phyloP scores from a whole-genome alignment of 2,888 invertebrate genomes.

The Drosophila planitibia region DNA sequence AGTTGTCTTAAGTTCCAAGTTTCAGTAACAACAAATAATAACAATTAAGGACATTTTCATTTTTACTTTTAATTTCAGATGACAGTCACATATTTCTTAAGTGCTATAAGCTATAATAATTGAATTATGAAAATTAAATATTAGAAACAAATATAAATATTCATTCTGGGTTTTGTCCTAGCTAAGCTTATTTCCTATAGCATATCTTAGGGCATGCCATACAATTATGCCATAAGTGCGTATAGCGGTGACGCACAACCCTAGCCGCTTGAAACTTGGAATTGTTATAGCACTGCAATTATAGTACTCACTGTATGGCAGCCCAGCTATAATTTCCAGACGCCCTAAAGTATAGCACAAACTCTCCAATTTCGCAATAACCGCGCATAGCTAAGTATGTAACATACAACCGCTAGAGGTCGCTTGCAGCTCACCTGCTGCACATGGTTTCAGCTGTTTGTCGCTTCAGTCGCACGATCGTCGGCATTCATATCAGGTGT shows the following conservation, averaged over 20 bases:
- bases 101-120: no score
- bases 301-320: not conserved
- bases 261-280: conserved; percentile 23
- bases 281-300: not conserved
- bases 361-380: conserved; percentile 25
- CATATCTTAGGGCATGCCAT: not conserved
- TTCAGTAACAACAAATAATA: no score
- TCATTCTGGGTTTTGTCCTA: not conserved
- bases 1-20: no score
- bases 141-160: no score
- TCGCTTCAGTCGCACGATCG: conserved; percentile 64
- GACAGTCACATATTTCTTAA: no score
- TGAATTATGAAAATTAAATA: no score
- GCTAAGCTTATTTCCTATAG: not conserved
- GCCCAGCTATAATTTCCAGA: not conserved
- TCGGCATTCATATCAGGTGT: conserved; percentile 64
- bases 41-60: no score
- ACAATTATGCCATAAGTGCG: not conserved
- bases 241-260: not conserved
- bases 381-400: conserved; percentile 10
- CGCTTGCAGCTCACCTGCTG: conserved; percentile 19
- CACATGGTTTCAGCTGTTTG: conserved; percentile 15
- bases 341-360: conserved; percentile 26
- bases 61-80: no score
- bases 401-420: not conserved